Evolutionary conservation across 2,113 vertebrate genomes (phyloP), one percentile per base, ranked within the genome.

Genomic region (Larimichthys crocea): DNA sequence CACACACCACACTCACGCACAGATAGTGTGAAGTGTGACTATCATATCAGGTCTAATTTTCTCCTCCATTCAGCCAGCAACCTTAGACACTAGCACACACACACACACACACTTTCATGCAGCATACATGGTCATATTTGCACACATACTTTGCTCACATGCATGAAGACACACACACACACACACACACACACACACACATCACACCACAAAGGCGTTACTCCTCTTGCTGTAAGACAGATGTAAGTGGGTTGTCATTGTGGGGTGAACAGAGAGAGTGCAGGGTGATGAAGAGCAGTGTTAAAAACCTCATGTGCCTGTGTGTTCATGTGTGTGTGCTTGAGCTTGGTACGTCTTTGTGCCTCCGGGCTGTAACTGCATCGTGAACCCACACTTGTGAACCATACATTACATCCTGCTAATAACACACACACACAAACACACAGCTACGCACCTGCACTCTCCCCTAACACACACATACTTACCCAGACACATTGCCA

Each of bases 321-420:
- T 57, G 15, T 74, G 67, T 66, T 10, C 5, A 5, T 59, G 50
- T 63, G 60, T 57, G 53, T 59, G 35, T 20, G 40, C 48, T 46
- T 78, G 56, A 76, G 68, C 74, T 94, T 94, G 92, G 93, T 95
- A 93, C 94, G 94, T 94, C 95, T 95, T 95, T 96, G 96, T 95
- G 95, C 96, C 95, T 95, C 92, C 59, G 94, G 96, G 95, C 95
- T 94, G 93, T 95, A 95, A 95, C 95, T 95, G 95, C 93, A 92
- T 93, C 92, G 94, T 95, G 95, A 96, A 96, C 95, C 95, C 93
- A 94, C 94, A 93, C 95, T 85, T 94, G 95, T 95, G 95, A 95
- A 93, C 94, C 95, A 96, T 96, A 96, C 95, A 97, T 97, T 97
- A 97, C 93, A 94, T 94, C 91, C 92, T 57, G 93, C 96, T 96